A percentile compares a stretch with the other conserved stretches of the same genome.
These are phyloP conservation scores for Pteronura brasiliensis DNA, from an alignment of 2,113 vertebrate genomes.

Conservation along the genomic window DNA sequence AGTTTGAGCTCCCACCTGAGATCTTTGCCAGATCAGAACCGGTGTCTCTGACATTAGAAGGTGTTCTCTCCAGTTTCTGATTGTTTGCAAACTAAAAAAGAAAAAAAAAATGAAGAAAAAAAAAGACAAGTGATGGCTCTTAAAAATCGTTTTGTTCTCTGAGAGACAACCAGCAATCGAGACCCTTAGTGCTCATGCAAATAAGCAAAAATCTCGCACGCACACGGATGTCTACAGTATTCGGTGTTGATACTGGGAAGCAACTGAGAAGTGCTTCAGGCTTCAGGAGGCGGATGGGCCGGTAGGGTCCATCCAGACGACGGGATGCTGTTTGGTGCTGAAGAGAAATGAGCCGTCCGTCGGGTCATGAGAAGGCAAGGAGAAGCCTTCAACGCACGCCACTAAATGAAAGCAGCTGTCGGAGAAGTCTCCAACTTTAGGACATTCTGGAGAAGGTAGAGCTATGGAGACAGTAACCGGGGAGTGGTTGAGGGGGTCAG, in stretches of 20 bases:
- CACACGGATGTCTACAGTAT: fast-evolving
- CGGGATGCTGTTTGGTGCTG: not conserved
- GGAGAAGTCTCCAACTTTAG: not conserved
- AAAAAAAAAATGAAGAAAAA: not conserved
- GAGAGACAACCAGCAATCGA: not conserved
- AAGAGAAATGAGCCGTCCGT: not conserved
- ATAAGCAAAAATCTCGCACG: not conserved
- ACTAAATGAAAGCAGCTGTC: not conserved
- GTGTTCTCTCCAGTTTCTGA: not conserved
- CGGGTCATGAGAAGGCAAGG: not conserved
- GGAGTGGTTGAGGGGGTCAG: not conserved
- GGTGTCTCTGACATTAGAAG: not conserved
- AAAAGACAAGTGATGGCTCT: no score
- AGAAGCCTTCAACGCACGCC: not conserved
- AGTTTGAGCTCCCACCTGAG: not conserved
- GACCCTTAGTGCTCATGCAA: no score
- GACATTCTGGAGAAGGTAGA: not conserved
- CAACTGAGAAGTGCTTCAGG: not conserved
- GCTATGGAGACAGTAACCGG: not conserved
- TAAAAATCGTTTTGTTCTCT: not conserved
- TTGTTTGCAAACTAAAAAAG: not conserved
- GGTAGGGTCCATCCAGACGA: not conserved
- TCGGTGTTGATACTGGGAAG: no score
- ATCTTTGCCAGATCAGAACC: not conserved
- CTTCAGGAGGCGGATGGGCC: not conserved